Percentiles rank a stretch among this genome's conserved stretches.
Evolutionary conservation across 1,140 invertebrate species (phyloP).

Genomic region (Drosophila suzukii): DNA sequence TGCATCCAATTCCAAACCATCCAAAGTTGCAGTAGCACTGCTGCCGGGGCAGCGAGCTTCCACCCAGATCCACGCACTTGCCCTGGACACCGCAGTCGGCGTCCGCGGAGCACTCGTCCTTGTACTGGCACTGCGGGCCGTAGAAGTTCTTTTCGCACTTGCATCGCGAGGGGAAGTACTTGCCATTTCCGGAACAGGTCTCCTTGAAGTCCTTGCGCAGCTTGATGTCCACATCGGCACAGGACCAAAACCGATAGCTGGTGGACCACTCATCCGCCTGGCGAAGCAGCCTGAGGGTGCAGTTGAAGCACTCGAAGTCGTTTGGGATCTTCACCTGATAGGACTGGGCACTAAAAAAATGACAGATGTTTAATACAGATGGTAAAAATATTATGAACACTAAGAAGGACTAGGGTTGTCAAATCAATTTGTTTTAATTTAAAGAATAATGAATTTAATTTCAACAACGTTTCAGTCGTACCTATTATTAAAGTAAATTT

Average conservation of each 20-base stretch:
- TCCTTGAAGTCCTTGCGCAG: constrained; percentile 90
- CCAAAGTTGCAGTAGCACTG: constrained; percentile 96
- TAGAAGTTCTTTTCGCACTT: constrained; percentile 93
- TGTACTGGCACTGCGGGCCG: constrained; percentile 92
- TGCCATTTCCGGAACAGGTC: constrained; percentile 92
- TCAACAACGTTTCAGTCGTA: no score
- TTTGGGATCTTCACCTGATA: constrained; percentile 92
- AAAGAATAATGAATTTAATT: no score
- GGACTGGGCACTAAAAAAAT: constrained; percentile 90
- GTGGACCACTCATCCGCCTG: constrained; percentile 95
- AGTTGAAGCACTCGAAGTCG: constrained; percentile 94
- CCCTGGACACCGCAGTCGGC: constrained; percentile 94
- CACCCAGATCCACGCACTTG: constrained; percentile 91
- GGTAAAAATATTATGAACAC: not conserved
- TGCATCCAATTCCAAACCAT: constrained; percentile 92
- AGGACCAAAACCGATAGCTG: constrained; percentile 96
- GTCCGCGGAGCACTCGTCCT: constrained; percentile 93
- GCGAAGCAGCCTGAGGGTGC: constrained; percentile 93
- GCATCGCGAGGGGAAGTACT: constrained; percentile 90
- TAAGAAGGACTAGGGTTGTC: not conserved
- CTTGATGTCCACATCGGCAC: constrained; percentile 96
- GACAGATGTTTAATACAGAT: not conserved
- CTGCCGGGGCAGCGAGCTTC: constrained; percentile 91
- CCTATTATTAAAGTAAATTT: no score
- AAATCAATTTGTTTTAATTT: not conserved